These are phyloP conservation scores for Noctua pronuba DNA, from an alignment of 2,888 invertebrate species.

Conservation along the genomic window DNA sequence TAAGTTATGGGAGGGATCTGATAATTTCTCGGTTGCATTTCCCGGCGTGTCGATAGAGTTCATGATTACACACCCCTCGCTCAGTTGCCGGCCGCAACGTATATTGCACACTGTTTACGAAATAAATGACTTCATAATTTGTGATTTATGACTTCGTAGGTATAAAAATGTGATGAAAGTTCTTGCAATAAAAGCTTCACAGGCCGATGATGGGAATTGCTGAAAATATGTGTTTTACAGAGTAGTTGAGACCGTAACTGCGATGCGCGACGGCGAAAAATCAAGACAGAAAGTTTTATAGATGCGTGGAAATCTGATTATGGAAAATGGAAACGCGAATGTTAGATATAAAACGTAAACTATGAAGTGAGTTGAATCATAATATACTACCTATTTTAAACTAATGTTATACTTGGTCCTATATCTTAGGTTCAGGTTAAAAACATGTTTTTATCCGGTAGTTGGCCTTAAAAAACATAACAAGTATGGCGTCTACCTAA, in stretches of 20 bases:
- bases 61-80: constrained; percentile 79
- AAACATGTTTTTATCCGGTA: constrained; percentile 3
- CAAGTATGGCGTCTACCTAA: constrained; percentile 1
- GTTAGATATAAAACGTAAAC: neutral
- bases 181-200: neutral
- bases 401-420: neutral
- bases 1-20: constrained; percentile 89
- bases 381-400: neutral
- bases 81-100: constrained; percentile 59
- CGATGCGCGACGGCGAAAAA: neutral
- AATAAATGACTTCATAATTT: constrained; percentile 59
- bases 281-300: no score
- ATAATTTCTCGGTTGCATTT: constrained; percentile 86
- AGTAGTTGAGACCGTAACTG: neutral
- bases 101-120: constrained; percentile 65
- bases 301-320: neutral
- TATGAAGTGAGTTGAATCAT: neutral
- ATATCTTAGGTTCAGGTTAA: neutral
- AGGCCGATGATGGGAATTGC: neutral
- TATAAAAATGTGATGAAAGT: neutral
- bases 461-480: constrained; percentile 9
- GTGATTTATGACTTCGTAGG: constrained; percentile 38
- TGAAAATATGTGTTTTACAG: neutral
- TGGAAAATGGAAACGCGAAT: neutral
- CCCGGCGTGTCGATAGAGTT: constrained; percentile 82